These are phyloP conservation scores for Proisotoma minuta DNA, from an alignment of 2,888 invertebrate genomes.

Conservation along the genomic window DNA sequence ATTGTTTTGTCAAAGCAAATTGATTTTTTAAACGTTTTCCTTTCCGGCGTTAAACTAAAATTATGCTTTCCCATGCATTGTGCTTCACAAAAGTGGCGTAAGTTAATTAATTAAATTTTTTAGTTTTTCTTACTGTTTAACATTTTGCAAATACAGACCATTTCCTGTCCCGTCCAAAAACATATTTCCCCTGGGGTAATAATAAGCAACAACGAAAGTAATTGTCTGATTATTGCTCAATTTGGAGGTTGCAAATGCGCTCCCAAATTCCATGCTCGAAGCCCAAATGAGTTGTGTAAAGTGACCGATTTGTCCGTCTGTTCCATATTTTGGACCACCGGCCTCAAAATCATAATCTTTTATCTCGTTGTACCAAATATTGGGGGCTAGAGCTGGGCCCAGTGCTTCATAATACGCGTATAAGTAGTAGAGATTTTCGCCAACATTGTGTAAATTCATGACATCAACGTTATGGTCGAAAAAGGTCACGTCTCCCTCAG, in stretches of 20 bases:
- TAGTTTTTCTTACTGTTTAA: slow-evolving; percentile 26
- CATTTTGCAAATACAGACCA: slow-evolving; percentile 14
- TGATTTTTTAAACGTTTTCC: too few relatives aligned
- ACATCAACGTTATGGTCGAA: slow-evolving; percentile 33
- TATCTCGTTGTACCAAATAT: slow-evolving; percentile 36
- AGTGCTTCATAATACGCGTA: background rate
- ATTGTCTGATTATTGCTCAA: slow-evolving; percentile 19
- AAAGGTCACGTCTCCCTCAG: background rate
- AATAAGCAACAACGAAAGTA: slow-evolving; percentile 36
- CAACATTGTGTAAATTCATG: slow-evolving; percentile 11
- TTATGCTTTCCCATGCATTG: too few relatives aligned
- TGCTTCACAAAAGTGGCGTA: slow-evolving; percentile 1
- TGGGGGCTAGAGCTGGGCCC: slow-evolving; percentile 17
- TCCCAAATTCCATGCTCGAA: slow-evolving; percentile 30
- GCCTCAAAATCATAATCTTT: slow-evolving; percentile 36
- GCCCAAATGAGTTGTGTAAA: slow-evolving; percentile 38
- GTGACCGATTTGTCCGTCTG: slow-evolving; percentile 12
- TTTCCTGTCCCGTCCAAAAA: background rate
- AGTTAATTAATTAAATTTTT: too few relatives aligned
- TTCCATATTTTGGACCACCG: background rate
- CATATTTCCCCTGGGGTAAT: slow-evolving; percentile 35
- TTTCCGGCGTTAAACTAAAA: too few relatives aligned
- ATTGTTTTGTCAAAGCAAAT: too few relatives aligned
- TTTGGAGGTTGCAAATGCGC: slow-evolving; percentile 22
- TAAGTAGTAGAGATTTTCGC: slow-evolving; percentile 38